phyloP scores from a whole-genome alignment of 1,140 invertebrate species.

The Campodea augens region DNA sequence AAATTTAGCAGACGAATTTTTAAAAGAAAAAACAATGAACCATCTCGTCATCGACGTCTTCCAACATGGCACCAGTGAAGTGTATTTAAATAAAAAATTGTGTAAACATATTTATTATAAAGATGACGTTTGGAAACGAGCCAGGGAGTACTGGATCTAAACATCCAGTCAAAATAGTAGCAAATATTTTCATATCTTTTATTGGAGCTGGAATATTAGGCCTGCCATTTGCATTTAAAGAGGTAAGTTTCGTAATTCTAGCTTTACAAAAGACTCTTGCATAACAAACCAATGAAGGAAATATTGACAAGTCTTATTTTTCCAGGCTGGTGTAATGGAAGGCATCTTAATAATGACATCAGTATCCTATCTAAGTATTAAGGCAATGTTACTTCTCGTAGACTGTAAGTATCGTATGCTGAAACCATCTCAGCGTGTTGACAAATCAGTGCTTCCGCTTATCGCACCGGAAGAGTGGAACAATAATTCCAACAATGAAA shows the following conservation, averaged over 20 bases:
- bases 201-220: slow-evolving; percentile 28
- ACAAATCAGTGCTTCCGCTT: slow-evolving; percentile 12
- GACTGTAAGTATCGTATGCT: slow-evolving; percentile 26
- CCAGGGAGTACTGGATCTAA: slow-evolving; percentile 10
- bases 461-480: slow-evolving; percentile 10
- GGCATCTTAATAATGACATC: slow-evolving; percentile 24
- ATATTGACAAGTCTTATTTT: background rate
- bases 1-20: background rate
- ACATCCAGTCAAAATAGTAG: slow-evolving; percentile 23
- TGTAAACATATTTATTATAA: background rate
- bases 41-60: background rate
- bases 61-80: background rate
- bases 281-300: background rate
- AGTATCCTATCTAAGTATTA: slow-evolving; percentile 22
- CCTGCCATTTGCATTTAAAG: slow-evolving; percentile 27
- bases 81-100: background rate
- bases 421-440: slow-evolving; percentile 6
- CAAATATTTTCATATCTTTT: slow-evolving; percentile 29
- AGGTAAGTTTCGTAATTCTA: slow-evolving; percentile 18
- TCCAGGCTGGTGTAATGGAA: slow-evolving; percentile 26
- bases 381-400: slow-evolving; percentile 26
- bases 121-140: background rate
- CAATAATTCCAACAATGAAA: slow-evolving; percentile 4
- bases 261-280: background rate
- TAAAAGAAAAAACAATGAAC: background rate